Conservation (phyloP, 2,888 invertebrate species). For the Epinotia bilunana region DNA sequence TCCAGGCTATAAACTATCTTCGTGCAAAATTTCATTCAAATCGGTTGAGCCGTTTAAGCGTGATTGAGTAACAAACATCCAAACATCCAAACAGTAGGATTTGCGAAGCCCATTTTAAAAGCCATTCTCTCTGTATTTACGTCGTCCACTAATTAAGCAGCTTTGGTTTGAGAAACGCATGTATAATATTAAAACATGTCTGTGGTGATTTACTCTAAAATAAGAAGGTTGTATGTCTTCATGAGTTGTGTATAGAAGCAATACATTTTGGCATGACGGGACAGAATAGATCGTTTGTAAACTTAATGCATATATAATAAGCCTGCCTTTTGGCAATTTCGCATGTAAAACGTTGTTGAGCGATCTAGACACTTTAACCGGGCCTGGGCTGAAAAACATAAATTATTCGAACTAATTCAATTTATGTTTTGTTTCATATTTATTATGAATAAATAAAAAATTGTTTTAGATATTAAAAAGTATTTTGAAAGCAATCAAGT, state of each 20-base stretch:
- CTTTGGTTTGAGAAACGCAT: conserved; percentile 13
- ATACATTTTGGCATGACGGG: not conserved
- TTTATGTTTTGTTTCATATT: not conserved
- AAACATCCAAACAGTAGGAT: too few species aligned
- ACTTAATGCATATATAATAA: conserved; percentile 35
- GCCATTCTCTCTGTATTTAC: not conserved
- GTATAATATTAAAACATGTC: not conserved
- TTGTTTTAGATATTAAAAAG: too few species aligned
- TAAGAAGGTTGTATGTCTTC: not conserved
- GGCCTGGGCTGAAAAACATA: not conserved
- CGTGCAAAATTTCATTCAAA: too few species aligned
- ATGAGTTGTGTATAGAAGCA: not conserved
- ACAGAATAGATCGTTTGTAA: not conserved
- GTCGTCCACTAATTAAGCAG: conserved; percentile 16
- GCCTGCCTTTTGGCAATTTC: conserved; percentile 9
- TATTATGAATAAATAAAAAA: too few species aligned
- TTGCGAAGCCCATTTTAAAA: conserved; percentile 11
- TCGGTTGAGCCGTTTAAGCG: too few species aligned
- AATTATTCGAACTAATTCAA: not conserved
- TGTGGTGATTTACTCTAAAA: not conserved
- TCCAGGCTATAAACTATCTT: too few species aligned
- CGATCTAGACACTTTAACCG: not conserved
- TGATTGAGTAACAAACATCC: too few species aligned
- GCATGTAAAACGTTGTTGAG: not conserved
- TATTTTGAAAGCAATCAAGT: too few species aligned